These are phyloP conservation scores for Unio delphinus DNA, from an alignment of 2,888 invertebrate genomes.

Conservation along the genomic window DNA sequence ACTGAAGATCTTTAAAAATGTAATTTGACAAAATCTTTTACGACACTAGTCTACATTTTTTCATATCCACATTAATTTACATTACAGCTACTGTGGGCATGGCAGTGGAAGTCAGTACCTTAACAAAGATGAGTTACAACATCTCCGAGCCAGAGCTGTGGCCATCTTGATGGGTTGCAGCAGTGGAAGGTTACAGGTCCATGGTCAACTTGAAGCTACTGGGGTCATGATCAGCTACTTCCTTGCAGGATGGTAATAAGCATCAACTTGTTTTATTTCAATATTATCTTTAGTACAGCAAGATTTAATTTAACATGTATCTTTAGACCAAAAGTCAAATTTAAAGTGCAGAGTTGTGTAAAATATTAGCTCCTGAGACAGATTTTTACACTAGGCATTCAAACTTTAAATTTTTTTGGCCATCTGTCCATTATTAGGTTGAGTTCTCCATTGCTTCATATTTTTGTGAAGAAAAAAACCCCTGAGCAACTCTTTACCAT, in stretches of 20 bases:
- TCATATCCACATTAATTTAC: not conserved
- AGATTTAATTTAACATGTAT: too few relatives aligned
- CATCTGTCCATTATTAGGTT: too few relatives aligned
- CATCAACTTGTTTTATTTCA: not conserved
- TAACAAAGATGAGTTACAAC: slow-evolving; percentile 75
- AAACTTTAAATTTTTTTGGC: too few relatives aligned
- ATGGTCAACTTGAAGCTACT: slow-evolving; percentile 76
- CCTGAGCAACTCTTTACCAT: too few relatives aligned
- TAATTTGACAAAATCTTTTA: not conserved
- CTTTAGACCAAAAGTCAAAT: too few relatives aligned
- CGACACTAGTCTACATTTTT: slow-evolving; percentile 2
- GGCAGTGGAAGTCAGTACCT: slow-evolving; percentile 82
- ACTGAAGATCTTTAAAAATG: too few relatives aligned
- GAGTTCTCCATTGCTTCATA: too few relatives aligned
- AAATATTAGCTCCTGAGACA: too few relatives aligned
- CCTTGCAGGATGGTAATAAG: slow-evolving; percentile 77
- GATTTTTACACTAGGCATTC: too few relatives aligned
- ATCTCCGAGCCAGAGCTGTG: slow-evolving; percentile 74
- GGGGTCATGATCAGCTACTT: slow-evolving; percentile 79
- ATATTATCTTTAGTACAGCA: too few relatives aligned
- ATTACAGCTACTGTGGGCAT: slow-evolving; percentile 82
- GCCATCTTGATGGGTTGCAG: slow-evolving; percentile 83
- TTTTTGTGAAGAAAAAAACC: too few relatives aligned
- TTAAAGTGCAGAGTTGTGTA: too few relatives aligned
- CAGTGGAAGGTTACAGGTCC: slow-evolving; percentile 76